Evolutionary conservation across 2,888 invertebrate genomes (phyloP).

Genomic region (Alsophila aescularia): DNA sequence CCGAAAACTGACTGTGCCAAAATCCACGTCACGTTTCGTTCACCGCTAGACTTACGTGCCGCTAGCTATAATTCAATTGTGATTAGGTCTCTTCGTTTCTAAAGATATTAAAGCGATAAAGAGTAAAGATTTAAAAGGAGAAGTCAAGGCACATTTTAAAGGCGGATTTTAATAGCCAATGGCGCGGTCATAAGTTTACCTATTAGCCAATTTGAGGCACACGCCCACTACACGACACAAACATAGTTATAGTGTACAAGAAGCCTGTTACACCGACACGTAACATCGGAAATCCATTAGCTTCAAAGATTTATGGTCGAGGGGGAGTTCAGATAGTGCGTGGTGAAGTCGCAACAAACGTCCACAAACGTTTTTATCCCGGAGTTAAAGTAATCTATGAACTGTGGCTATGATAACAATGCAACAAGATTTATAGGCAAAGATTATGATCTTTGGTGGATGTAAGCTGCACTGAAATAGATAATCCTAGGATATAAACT

Average conservation of each 20-base stretch:
- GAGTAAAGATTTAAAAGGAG: slow-evolving; percentile 8
- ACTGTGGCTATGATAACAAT: slow-evolving; percentile 26
- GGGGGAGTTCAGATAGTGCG: slow-evolving; percentile 26
- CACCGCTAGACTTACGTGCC: too few relatives aligned
- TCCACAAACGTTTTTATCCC: slow-evolving; percentile 24
- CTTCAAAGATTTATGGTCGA: slow-evolving; percentile 37
- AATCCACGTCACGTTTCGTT: too few relatives aligned
- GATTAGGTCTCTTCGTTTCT: too few relatives aligned
- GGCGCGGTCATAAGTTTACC: not conserved
- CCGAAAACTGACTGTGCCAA: too few relatives aligned
- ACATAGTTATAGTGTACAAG: slow-evolving; percentile 46
- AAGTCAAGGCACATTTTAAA: slow-evolving; percentile 12
- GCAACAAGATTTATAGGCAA: slow-evolving; percentile 16
- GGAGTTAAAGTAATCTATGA: slow-evolving; percentile 19
- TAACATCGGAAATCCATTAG: slow-evolving; percentile 53
- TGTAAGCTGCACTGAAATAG: slow-evolving; percentile 4
- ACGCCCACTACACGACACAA: slow-evolving; percentile 35
- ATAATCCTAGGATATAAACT: slow-evolving; percentile 7
- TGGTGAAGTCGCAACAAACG: slow-evolving; percentile 24
- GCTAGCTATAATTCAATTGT: too few relatives aligned
- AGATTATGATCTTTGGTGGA: slow-evolving; percentile 21
- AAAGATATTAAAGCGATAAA: too few relatives aligned
- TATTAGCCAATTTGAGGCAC: slow-evolving; percentile 33
- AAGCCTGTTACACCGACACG: slow-evolving; percentile 48
- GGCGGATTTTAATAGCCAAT: slow-evolving; percentile 5